phyloP scores from a whole-genome alignment of 2,797 vertebrate genomes.

The Emys orbicularis region DNA sequence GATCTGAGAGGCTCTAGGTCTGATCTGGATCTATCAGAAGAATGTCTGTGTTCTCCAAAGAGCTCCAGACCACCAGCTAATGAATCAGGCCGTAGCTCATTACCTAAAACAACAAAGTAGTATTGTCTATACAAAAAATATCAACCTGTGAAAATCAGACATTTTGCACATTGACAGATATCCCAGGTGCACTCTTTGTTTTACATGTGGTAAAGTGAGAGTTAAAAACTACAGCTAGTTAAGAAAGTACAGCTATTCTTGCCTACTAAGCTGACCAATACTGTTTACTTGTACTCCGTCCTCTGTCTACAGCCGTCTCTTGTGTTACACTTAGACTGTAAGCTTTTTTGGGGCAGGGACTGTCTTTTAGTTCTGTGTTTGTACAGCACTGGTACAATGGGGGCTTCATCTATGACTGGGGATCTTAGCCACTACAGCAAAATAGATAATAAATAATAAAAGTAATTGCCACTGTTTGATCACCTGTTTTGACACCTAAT shows the following conservation, averaged over 20 bases:
- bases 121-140: slow-evolving; percentile 1
- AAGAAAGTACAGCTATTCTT: neutral
- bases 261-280: neutral
- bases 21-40: slow-evolving; percentile 85
- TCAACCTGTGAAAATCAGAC: neutral
- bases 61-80: slow-evolving; percentile 87
- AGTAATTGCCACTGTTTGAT: neutral
- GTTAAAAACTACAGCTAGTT: neutral
- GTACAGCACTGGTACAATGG: neutral
- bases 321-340: neutral
- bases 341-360: neutral
- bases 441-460: neutral
- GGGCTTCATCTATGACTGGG: neutral
- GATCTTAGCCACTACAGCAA: neutral
- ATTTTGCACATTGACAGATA: neutral
- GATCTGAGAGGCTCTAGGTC: slow-evolving; percentile 89
- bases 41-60: slow-evolving; percentile 87
- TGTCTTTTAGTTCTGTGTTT: neutral
- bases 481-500: neutral
- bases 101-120: slow-evolving; percentile 79
- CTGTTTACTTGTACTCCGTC: neutral
- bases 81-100: slow-evolving; percentile 86
- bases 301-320: neutral
- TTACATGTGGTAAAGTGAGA: neutral
- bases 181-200: neutral